Conservation (phyloP, 2,888 invertebrate species). For the Synergus japonicus region DNA sequence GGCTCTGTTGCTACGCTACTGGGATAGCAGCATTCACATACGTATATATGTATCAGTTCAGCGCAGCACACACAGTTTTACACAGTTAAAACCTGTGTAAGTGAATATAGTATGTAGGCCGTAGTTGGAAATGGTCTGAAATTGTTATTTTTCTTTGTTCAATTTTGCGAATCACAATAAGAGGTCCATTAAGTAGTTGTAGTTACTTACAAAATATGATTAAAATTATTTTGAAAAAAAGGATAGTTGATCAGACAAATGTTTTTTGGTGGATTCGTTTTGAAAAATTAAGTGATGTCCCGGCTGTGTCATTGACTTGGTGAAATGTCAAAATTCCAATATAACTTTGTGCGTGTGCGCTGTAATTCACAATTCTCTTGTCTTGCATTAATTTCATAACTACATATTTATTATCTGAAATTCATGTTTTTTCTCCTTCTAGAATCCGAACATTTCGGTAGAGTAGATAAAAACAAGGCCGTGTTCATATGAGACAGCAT, state of each 20-base stretch:
- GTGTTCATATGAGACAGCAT: too few relatives aligned
- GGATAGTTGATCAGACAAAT: not conserved
- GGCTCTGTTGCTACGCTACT: too few relatives aligned
- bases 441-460: too few relatives aligned
- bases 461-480: too few relatives aligned
- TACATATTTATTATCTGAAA: too few relatives aligned
- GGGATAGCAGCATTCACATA: too few relatives aligned
- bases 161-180: not conserved
- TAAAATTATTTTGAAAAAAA: not conserved
- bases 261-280: not conserved
- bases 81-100: not conserved
- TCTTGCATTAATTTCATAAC: too few relatives aligned
- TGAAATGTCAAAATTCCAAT: constrained; percentile 3
- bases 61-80: too few relatives aligned
- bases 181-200: not conserved
- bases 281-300: not conserved
- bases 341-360: constrained; percentile 6
- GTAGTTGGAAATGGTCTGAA: not conserved
- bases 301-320: not conserved
- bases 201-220: not conserved
- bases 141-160: not conserved
- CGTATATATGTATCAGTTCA: too few relatives aligned
- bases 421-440: too few relatives aligned
- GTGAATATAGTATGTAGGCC: not conserved
- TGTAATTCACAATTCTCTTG: not conserved